Percentiles rank a stretch among this genome's conserved stretches.
These are phyloP conservation scores for Apis florea DNA, from an alignment of 1,140 invertebrate genomes.

Conservation along the genomic window DNA sequence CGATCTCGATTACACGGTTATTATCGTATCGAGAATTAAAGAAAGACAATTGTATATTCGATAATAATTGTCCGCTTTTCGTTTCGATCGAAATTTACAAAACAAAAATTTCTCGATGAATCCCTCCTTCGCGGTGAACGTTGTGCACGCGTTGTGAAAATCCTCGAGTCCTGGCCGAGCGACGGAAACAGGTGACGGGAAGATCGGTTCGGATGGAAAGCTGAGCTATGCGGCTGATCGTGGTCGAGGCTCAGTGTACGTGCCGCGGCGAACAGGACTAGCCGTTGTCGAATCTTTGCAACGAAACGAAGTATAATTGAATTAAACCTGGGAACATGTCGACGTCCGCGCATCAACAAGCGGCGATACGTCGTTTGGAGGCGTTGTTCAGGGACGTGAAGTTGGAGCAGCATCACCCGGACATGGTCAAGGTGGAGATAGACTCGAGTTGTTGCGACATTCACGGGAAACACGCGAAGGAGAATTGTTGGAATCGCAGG, in stretches of 20 bases:
- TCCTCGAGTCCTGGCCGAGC: background rate
- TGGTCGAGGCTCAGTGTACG: background rate
- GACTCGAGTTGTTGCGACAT: slow-evolving; percentile 85
- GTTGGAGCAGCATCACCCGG: slow-evolving; percentile 80
- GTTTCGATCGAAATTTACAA: too few species aligned
- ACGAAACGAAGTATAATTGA: too few species aligned
- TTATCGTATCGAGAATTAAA: too few species aligned
- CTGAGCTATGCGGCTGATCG: background rate
- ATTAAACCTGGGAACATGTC: slow-evolving; percentile 70
- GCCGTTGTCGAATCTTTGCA: background rate
- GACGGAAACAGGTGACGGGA: background rate
- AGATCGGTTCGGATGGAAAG: background rate
- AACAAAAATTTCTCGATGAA: too few species aligned
- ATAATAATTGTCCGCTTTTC: too few species aligned
- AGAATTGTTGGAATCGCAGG: slow-evolving; percentile 79
- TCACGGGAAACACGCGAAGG: slow-evolving; percentile 84
- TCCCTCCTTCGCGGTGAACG: too few species aligned
- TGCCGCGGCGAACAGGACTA: background rate
- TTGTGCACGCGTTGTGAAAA: background rate
- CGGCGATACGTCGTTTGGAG: slow-evolving; percentile 86
- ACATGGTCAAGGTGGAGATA: slow-evolving; percentile 81
- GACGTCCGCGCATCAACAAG: slow-evolving; percentile 82
- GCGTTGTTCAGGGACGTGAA: slow-evolving; percentile 85
- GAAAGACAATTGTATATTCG: too few species aligned
- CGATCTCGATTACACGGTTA: too few species aligned